phyloP scores from a whole-genome alignment of 2,113 vertebrate genomes.

The Pelodiscus sinensis region DNA sequence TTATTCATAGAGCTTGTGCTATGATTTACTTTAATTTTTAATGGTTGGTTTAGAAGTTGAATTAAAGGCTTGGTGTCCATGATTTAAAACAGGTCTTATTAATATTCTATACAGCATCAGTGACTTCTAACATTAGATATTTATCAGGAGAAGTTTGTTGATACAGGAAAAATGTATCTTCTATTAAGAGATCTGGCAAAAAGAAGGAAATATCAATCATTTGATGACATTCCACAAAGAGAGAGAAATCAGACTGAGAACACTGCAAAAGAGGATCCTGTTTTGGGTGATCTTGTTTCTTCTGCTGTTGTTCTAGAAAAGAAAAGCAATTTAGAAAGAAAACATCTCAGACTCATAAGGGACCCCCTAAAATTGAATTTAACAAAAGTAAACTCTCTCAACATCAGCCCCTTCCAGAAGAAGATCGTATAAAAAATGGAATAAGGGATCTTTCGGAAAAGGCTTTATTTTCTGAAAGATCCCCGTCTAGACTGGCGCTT shows the following conservation, averaged over 20 bases:
- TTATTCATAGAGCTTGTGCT: too few species aligned
- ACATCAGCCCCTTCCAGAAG: slow-evolving; percentile 69
- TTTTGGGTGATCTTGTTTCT: slow-evolving; percentile 71
- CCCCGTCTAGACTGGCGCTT: too few species aligned
- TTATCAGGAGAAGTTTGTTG: slow-evolving; percentile 51
- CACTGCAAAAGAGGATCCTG: slow-evolving; percentile 57
- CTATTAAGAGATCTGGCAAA: slow-evolving; percentile 71
- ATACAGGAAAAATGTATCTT: slow-evolving; percentile 77
- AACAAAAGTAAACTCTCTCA: slow-evolving; percentile 73
- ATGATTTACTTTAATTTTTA: too few species aligned
- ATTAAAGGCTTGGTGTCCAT: too few species aligned
- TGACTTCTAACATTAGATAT: slow-evolving; percentile 78
- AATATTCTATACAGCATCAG: too few species aligned
- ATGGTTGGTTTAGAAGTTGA: too few species aligned
- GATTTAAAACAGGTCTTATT: too few species aligned
- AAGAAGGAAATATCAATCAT: slow-evolving; percentile 76
- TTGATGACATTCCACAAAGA: slow-evolving; percentile 67
- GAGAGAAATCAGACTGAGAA: slow-evolving; percentile 65
- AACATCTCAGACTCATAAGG: slow-evolving; percentile 72
- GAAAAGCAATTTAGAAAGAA: slow-evolving; percentile 64
- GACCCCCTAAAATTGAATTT: slow-evolving; percentile 67
- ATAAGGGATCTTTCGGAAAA: too few species aligned
- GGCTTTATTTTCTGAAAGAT: too few species aligned
- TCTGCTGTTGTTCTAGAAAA: slow-evolving; percentile 66
- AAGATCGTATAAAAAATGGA: slow-evolving; percentile 69